A percentile compares a stretch with the other conserved stretches of the same genome.
These are phyloP conservation scores for Pherbina coryleti DNA, from an alignment of 2,888 invertebrate genomes.

Conservation along the genomic window DNA sequence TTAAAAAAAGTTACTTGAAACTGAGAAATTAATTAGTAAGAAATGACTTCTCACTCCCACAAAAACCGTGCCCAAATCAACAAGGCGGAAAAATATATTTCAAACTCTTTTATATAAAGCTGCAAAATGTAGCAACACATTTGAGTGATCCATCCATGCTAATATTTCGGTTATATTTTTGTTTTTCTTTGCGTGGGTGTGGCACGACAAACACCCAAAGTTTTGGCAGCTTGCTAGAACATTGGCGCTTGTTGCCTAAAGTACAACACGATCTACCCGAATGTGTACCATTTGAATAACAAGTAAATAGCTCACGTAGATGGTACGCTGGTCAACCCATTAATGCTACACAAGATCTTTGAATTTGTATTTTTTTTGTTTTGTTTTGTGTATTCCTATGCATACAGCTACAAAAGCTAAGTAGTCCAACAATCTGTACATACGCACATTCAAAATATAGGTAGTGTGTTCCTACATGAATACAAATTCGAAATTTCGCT, in stretches of 20 bases:
- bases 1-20: too few relatives aligned
- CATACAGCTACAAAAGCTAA: too few relatives aligned
- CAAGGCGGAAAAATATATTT: neutral
- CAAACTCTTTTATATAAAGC: constrained; percentile 13
- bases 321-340: too few relatives aligned
- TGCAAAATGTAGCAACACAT: neutral
- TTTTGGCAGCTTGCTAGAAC: constrained; percentile 12
- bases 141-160: neutral
- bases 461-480: neutral
- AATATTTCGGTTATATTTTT: constrained; percentile 12
- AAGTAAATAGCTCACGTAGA: too few relatives aligned
- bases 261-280: neutral
- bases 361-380: neutral
- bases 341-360: neutral
- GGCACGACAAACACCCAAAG: neutral
- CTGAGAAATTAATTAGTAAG: too few relatives aligned
- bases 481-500: neutral
- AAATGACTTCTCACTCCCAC: neutral
- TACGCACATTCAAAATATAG: neutral
- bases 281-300: neutral
- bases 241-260: neutral
- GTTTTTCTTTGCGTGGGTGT: constrained; percentile 25
- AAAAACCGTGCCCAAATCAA: neutral
- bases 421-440: neutral
- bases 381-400: neutral